Evolutionary conservation across 2,113 vertebrate genomes (phyloP).

Genomic region (Melanocharis versteri): DNA sequence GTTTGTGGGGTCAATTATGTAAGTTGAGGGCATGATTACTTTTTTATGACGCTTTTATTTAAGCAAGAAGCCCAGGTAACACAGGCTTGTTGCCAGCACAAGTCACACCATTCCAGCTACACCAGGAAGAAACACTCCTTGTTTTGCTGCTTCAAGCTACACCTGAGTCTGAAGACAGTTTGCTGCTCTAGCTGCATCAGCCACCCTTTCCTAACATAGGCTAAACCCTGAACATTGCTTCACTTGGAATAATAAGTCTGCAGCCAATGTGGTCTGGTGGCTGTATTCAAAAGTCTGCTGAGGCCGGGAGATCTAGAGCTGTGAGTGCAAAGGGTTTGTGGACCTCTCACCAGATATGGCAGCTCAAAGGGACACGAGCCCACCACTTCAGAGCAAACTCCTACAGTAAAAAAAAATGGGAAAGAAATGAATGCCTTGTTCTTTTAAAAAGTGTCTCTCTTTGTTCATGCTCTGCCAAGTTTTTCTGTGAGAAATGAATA

Average conservation of each 20-base stretch:
- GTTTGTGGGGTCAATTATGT: background rate
- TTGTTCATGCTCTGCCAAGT: background rate
- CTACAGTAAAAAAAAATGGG: background rate
- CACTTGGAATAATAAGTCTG: background rate
- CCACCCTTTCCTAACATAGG: background rate
- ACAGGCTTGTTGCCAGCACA: background rate
- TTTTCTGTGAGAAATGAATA: background rate
- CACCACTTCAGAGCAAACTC: background rate
- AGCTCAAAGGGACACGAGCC: background rate
- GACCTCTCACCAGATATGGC: background rate
- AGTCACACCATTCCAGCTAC: background rate
- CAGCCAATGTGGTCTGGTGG: background rate
- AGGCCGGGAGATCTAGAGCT: background rate
- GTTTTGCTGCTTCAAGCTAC: background rate
- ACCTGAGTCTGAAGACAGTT: background rate
- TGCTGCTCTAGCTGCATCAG: background rate
- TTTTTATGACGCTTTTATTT: background rate
- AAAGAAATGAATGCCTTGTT: background rate
- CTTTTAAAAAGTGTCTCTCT: background rate
- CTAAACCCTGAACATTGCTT: background rate
- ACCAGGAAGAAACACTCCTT: background rate
- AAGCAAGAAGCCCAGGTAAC: background rate
- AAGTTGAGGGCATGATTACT: background rate
- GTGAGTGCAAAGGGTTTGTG: background rate
- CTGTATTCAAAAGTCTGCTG: background rate